Base-by-base conservation (phyloP, 2,113 vertebrate species). In the Rousettus leschenaultii region DNA sequence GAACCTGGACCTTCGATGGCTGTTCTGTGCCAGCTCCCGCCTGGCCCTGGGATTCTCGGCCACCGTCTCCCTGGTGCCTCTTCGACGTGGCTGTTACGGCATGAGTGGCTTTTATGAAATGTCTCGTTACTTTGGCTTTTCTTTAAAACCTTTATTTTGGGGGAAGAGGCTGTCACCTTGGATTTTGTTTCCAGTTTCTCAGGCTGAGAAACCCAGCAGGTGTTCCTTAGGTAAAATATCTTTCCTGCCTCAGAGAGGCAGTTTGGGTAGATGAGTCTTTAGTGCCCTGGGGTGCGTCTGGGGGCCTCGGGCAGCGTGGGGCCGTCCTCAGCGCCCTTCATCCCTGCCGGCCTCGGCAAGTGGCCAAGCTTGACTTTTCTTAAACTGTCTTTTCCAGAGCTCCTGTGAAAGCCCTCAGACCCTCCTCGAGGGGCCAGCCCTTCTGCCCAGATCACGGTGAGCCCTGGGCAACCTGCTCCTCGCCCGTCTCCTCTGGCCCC, bases 301-400 rank as follows among this genome's bases (percentile, higher is more conserved):
- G 7, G 35, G 13, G 73, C 59, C 33, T 18, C 28, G 3, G 40
- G 83, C 38, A 22, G 48, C 51, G 13, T 13, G 13, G 48, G 48
- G 45, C 45, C 13, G 48, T 48, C 48, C 48, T 45, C 48, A 48
- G 48, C 48, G 3, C 48, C 48, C 48, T 6, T 1, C 19, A 2
- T 38, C 45, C 22, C 33, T 33, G 35, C 30, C 9, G 8, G 65
- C 45, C 3, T 0, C 10, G 21, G 22, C 0, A 3, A 12, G 5
- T 2, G 68, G 61, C 33, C 12, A 51, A 55, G 82, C 9, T 26
- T 2, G 22, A 35, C 6, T 28, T 30, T 18, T 9, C 73, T 79
- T 55, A 51, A 59, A 5, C 24, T 35, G 33, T 53, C 9, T n/a
- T 6, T 66, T 33, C 16, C n/a, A 35, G 63, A 51, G 15, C 33